Conservation (phyloP, 2,113 vertebrate species). For the Vulpes vulpes region DNA sequence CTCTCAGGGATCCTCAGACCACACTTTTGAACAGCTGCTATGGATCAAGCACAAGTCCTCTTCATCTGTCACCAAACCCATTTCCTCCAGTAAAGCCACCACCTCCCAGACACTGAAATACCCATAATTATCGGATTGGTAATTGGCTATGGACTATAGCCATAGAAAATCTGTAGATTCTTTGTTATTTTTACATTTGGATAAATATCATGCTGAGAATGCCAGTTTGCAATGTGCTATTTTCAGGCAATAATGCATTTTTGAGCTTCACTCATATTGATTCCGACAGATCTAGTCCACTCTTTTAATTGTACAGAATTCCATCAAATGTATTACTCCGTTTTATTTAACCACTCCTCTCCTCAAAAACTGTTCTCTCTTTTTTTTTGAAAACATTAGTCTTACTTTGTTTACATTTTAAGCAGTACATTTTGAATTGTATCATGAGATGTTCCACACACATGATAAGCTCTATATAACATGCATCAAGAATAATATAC, state of each 20-base stretch:
- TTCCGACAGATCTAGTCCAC: neutral
- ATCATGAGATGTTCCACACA: neutral
- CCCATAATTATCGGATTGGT: neutral
- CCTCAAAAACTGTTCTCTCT: neutral
- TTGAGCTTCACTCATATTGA: neutral
- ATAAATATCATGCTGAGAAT: fast-evolving
- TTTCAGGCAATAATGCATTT: neutral
- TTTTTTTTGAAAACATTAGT: neutral
- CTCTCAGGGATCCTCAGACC: neutral
- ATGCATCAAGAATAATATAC: neutral
- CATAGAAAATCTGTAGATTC: neutral
- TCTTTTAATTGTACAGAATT: neutral
- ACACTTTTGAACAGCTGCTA: neutral
- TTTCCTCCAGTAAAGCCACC: neutral
- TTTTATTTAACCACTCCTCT: neutral
- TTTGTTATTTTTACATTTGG: neutral
- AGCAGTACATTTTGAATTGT: neutral
- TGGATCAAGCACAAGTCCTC: neutral
- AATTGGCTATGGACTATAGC: neutral
- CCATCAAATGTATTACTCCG: neutral
- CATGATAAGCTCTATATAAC: too few species aligned
- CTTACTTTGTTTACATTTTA: neutral
- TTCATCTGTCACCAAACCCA: neutral
- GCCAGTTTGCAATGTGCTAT: neutral
- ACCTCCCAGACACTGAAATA: neutral